phyloP scores from a whole-genome alignment of 2,113 vertebrate genomes.

The Xiphias gladius region DNA sequence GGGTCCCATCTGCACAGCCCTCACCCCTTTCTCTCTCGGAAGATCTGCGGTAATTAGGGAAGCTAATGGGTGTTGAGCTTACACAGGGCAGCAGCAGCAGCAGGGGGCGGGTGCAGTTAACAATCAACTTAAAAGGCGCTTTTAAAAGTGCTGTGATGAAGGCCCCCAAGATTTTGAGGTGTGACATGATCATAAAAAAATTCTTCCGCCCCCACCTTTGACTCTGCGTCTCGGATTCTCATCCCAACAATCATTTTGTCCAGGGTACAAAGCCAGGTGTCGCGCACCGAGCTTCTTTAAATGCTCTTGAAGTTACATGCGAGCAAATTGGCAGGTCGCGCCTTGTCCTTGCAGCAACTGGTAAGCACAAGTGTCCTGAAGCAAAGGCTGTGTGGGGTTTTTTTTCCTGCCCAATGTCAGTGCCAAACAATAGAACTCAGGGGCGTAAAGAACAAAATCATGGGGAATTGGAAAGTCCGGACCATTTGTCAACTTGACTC shows the following conservation, averaged over 20 bases:
- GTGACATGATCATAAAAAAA: constrained; percentile 17
- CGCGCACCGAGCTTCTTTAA: constrained; percentile 20
- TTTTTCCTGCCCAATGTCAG: background rate
- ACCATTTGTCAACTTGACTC: constrained; percentile 57
- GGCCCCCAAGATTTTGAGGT: constrained; percentile 13
- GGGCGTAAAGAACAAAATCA: constrained; percentile 43
- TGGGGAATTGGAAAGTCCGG: constrained; percentile 53
- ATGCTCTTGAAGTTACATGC: constrained; percentile 25
- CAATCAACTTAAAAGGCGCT: constrained; percentile 31
- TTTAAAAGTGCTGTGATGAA: constrained; percentile 38
- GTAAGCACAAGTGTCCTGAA: constrained; percentile 36
- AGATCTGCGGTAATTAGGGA: constrained; percentile 56
- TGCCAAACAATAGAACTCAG: constrained; percentile 50
- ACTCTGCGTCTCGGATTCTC: constrained; percentile 36
- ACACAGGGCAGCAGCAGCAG: constrained; percentile 16
- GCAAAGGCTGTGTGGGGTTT: background rate
- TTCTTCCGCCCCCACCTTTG: background rate
- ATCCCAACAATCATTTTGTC: constrained; percentile 2
- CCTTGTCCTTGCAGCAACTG: constrained; percentile 10
- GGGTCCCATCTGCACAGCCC: constrained; percentile 11
- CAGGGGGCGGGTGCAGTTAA: constrained; percentile 39
- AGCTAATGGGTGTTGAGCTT: constrained; percentile 50
- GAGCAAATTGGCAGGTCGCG: constrained; percentile 10
- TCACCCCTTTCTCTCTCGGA: constrained; percentile 20
- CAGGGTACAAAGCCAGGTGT: constrained; percentile 9